Evolutionary conservation across 2,113 vertebrate genomes (phyloP), one percentile per base, ranked within the genome.

Genomic region (Scartelaos histophorus): DNA sequence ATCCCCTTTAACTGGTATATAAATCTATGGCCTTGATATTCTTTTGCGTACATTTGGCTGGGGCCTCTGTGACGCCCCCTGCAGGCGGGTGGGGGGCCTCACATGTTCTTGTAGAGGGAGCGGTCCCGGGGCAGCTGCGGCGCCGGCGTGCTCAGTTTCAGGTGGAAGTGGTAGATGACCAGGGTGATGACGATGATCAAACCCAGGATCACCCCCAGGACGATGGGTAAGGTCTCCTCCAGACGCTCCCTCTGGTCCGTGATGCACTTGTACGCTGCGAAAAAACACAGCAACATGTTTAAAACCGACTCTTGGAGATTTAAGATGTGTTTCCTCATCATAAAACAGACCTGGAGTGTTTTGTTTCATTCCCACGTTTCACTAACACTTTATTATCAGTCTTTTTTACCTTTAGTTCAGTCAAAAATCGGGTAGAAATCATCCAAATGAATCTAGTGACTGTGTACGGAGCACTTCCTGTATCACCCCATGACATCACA

Each of bases 81-180:
- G 77, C 73, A 17, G 76, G 82, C 69, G 74, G 9, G 57, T 1
- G 13, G 57, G 13, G 57, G 57, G 7, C 6, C 53, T 61, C 95
- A 98, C 98, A 99, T 98, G 92, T 99, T 97, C 85, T 98, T 99
- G 88, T 99, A 99, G 81, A 98, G 93, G 75, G 97, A 97, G 87
- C 96, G 94, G 88, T 99, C 98, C 66, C 94, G 87, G 74, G 97
- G 98, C 51, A 98, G 95, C 78, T 96, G 95, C 16, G 93, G 94
- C 86, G 96, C 95, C 65, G 46, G 93, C 10, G 95, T 94, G 0
- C 95, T 98, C 93, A 98, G 93, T 90, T 98, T 99, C 83, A 96
- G 95, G 86, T 99, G 97, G 83, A 99, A 87, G 73, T 99, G 98
- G 92, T 99, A 99, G 74, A 98, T 79, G 0, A 93, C 92, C 24